Base-by-base conservation (phyloP, 1,140 invertebrate genomes). In the Bombus superbus region DNA sequence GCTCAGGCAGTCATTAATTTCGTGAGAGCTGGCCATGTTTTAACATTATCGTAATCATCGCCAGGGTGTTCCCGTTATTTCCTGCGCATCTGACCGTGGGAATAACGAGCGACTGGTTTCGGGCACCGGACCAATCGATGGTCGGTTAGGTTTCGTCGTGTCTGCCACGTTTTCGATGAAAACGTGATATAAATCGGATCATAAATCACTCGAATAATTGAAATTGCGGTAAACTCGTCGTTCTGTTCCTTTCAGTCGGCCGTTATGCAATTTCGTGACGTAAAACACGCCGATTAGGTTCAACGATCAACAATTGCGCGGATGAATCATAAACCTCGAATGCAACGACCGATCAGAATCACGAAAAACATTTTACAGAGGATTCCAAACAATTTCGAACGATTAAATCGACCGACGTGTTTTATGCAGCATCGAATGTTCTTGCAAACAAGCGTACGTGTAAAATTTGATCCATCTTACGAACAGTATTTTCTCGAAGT, bases 31-130 rank as follows among this genome's bases (percentile, higher is more conserved):
- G 75, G 66, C 40, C 42, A 64, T 84, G 82, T 82, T 59, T 90
- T 64, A 86, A 64, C 85, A 86, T 90, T 90, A 90, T 90, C 86
- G 35, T 75, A 77, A 90, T 66, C 76, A 88, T 89, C 88, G 78
- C 68, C 42, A 59, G 75, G 83, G 88, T 88, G 77, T 88, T 81
- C 76, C 86, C 88, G 89, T 90, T 90, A 90, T 71, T 81, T 81
- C 66, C 88, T 71, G 47, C 86, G 47, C 47, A 77, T 72, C 42
- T 68, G 66, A 80, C 53, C 88, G 81, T 90, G 89, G 62, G 85
- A 89, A 90, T 89, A 81, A 87, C 81, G 44, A 66, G 69, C 10
- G 28, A 35, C 42, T 64, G 32, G 40, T 35, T 80, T 74, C 32
- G 38, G 47, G 11, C n/a, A 62, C 1, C 35, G 32, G 4, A 42